These are phyloP conservation scores for Neolamprologus hecqui DNA, from an alignment of 2,113 vertebrate genomes.

Conservation along the genomic window DNA sequence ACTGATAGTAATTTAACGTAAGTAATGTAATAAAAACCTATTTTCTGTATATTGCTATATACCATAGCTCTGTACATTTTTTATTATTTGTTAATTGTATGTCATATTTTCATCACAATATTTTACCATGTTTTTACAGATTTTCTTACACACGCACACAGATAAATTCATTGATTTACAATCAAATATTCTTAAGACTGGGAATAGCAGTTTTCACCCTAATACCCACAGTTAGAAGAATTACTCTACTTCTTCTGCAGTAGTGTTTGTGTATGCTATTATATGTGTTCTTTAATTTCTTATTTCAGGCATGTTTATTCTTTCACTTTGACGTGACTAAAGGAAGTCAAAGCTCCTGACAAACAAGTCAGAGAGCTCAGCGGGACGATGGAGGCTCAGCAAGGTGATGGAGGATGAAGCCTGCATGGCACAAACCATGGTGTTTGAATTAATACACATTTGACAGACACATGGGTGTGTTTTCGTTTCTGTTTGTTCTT, in stretches of 20 bases:
- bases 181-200: neutral
- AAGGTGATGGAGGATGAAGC: conserved; percentile 1
- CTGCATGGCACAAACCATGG: neutral
- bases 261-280: neutral
- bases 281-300: neutral
- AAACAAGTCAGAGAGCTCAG: neutral
- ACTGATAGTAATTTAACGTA: neutral
- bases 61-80: neutral
- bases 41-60: neutral
- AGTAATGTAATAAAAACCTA: neutral
- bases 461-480: neutral
- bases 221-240: neutral
- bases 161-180: neutral
- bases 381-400: neutral
- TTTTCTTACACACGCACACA: neutral
- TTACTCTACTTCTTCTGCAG: neutral
- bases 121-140: neutral
- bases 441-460: neutral
- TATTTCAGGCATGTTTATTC: neutral
- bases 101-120: neutral
- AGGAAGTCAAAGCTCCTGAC: neutral
- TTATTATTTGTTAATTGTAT: neutral
- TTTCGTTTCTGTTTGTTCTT: neutral
- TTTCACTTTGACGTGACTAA: neutral
- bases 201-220: neutral